phyloP scores from a whole-genome alignment of 2,113 vertebrate genomes.

The Ia io region DNA sequence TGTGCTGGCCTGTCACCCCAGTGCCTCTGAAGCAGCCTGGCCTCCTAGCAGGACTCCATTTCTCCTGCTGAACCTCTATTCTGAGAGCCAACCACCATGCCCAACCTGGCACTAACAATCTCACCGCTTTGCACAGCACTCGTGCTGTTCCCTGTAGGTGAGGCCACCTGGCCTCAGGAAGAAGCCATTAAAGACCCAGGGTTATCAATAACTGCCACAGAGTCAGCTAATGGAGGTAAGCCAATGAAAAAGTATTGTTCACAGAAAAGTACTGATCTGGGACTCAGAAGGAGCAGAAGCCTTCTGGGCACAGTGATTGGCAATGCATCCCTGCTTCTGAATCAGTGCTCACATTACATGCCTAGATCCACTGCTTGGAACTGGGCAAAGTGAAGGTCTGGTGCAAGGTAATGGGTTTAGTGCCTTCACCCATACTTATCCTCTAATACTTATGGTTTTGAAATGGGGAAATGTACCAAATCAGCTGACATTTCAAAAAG shows the following conservation, averaged over 20 bases:
- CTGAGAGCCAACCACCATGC: background rate
- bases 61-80: background rate
- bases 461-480: background rate
- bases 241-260: background rate
- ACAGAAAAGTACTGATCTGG: background rate
- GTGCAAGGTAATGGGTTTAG: background rate
- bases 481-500: background rate
- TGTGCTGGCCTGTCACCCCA: background rate
- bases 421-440: background rate
- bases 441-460: background rate
- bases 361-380: background rate
- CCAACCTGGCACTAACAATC: background rate
- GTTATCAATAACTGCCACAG: background rate
- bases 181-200: background rate
- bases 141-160: slow-evolving; percentile 10
- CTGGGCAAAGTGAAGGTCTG: background rate
- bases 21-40: slow-evolving; percentile 13
- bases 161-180: slow-evolving; percentile 43
- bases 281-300: background rate
- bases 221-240: slow-evolving; percentile 13
- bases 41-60: background rate
- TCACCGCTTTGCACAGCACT: background rate
- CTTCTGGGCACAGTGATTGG: background rate
- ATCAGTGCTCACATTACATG: background rate
- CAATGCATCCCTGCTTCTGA: background rate